Conservation (phyloP, 2,113 vertebrate genomes). For the Leuciscus idus region DNA sequence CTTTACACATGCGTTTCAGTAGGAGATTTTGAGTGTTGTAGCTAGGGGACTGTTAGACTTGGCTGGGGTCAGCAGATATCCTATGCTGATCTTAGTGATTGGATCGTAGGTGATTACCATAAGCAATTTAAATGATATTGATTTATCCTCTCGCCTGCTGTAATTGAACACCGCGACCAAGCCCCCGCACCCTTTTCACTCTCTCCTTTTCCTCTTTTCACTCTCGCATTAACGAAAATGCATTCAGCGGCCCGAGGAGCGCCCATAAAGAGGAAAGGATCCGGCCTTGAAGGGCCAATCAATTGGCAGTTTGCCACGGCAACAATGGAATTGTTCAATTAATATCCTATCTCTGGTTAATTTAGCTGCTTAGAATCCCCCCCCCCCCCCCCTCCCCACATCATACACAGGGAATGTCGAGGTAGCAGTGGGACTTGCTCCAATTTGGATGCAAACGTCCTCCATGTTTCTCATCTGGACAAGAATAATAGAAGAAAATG, state of each 20-base stretch:
- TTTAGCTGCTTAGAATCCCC: constrained; percentile 81
- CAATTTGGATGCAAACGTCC: constrained; percentile 50
- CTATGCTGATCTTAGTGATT: constrained; percentile 93
- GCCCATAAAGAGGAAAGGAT: constrained; percentile 54
- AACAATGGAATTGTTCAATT: constrained; percentile 92
- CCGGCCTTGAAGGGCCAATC: constrained; percentile 71
- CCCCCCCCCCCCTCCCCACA: constrained; percentile 71
- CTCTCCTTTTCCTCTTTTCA: constrained; percentile 29
- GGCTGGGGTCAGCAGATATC: constrained; percentile 92
- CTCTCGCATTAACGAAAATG: constrained; percentile 29
- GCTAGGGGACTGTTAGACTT: constrained; percentile 62
- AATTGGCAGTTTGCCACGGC: constrained; percentile 87
- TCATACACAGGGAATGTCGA: constrained; percentile 36
- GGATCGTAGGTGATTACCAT: constrained; percentile 92
- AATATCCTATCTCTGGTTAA: constrained; percentile 79
- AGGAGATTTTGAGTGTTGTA: constrained; percentile 62
- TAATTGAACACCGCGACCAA: constrained; percentile 87
- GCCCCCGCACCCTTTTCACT: constrained; percentile 36
- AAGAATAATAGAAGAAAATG: constrained; percentile 59
- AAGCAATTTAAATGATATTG: constrained; percentile 99
- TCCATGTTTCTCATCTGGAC: constrained; percentile 52
- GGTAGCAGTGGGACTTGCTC: constrained; percentile 48
- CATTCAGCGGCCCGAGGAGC: constrained; percentile 17
- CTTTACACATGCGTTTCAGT: constrained; percentile 86
- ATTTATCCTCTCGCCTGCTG: constrained; percentile 89